Evolutionary conservation across 2,888 invertebrate species (phyloP), one percentile per base, ranked within the genome.

Genomic region (Pristionchus japonicus): DNA sequence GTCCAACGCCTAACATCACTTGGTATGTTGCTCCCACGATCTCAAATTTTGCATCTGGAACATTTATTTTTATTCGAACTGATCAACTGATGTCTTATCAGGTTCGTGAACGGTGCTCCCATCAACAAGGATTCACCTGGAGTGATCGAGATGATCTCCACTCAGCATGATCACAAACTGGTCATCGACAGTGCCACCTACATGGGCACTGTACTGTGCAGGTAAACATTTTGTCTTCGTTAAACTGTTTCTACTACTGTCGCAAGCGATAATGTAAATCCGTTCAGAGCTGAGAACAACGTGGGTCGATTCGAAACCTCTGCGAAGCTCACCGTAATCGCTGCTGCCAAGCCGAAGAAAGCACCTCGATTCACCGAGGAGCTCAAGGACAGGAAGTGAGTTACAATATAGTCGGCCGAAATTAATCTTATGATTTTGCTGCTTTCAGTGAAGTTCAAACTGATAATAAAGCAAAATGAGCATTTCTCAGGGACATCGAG

Each of bases 141-240:
- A 15, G 86, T 86, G 15, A 70, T 86, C 47, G 70, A 86, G 86
- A 86, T 86, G 86, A 40, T 49, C 3, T 70, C 70, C 31, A 31
- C 31, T 23, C 67, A 67, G n/a, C 67, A 86, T 15, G 86, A 86
- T 49, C 86, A 86, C 17, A n/a, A 34, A 0, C 95, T 98, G 80
- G 96, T 96, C 70, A 96, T 98, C 92, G 96, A 94, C 91, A 92
- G 93, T 57, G 91, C 92, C 43, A 89, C 91, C 82, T 94, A 92
- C 89, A 93, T 93, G 87, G 94, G 94, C 88, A 94, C 94, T 77
- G 91, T 94, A 57, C 88, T 93, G 43, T 93, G 93, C 90, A 90
- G 91, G 91, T 92, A 40, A 20, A 27, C 37, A 37, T 47, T 27
- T 49, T 67, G 2, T 27, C 17, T n/a, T n/a, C n/a, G n/a, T n/a